Evolutionary conservation across 1,140 invertebrate genomes (phyloP), one percentile per base, ranked within the genome.

Genomic region (Micrasema longulum): DNA sequence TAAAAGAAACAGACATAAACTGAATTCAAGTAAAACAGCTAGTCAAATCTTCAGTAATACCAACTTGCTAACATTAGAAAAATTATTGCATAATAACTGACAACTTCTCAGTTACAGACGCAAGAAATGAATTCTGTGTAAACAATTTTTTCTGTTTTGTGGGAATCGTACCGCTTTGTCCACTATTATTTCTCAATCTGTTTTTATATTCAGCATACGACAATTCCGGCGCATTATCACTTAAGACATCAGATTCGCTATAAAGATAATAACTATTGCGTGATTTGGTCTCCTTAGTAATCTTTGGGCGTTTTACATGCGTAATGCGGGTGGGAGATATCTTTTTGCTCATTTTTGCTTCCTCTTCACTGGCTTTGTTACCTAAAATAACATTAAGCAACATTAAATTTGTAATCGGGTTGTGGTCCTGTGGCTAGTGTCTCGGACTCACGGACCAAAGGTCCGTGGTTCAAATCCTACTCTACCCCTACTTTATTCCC

Each of bases 61-160:
- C 7, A 31, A 4, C 2, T 31, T 31, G 26, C 26, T 31, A 31
- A 4, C 2, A 31, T 31, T 7, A 31, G 7, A 31, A 31, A 47
- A 63, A 43, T 23, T 68, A 43, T 5, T 68, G 23, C 3, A 55
- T 55, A 14, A 20, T n/a, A 7, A 38, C 22, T 38, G 47, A 38
- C 20, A 38, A 52, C 12, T 38, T 36, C 23, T 48, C 31, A 22
- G 31, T 55, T 11, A 52, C 35, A 6, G 47, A 53, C 10, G 12
- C 36, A 3, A 55, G 5, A 16, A 53, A 50, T 26, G 45, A 55
- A 26, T 18, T 26, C 9, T 68, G 23, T 10, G 55, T 60, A 16
- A 60, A 60, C 16, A 47, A 48, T 11, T 69, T 69, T 14, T 41
- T 69, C 9, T 41, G 53, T 23, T 26, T 31, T 20, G 26, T 16